Base-by-base conservation (phyloP, 2,888 invertebrate genomes). In the Parnassius glacialis region DNA sequence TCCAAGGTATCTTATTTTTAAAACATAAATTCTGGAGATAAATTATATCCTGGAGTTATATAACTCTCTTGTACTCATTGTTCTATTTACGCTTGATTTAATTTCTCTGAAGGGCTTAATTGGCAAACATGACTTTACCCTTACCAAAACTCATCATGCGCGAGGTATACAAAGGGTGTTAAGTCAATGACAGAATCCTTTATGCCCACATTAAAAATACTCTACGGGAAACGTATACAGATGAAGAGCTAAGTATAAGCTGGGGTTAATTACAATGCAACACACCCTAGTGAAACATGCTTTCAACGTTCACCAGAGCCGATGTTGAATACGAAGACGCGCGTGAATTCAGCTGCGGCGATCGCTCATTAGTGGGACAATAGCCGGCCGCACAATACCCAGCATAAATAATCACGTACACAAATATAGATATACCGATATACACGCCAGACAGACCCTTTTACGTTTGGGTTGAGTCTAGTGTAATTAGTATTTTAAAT, bases 321-420 rank as follows among this genome's bases (percentile, higher is more conserved):
- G 56, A 53, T 59, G 57, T 63, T 64, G 58, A 70, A 70, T 70
- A 61, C 70, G 67, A 63, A 61, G 69, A 75, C 70, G 71, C 74
- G 77, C 75, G 80, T 80, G 75, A 76, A 79, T 77, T 74, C 74
- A 73, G 75, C 67, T 68, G 65, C 70, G 69, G 78, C 82, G 80
- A 87, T 87, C 81, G 83, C 87, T 89, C 89, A 87, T 89, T 89
- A 89, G 80, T 68, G 75, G 68, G 70, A 88, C 87, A 88, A 87
- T 88, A 73, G 84, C 66, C 70, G 64, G 68, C 67, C 68, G 71
- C 72, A 85, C 85, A 86, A 86, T 83, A 65, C 57, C 50, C 59
- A 57, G 62, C 62, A 64, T 67, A 67, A 68, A 70, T 69, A 68
- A 70, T 70, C 66, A 64, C 63, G 68, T 68, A 66, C 64, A 70